Conservation (phyloP, 2,888 invertebrate genomes). For the Eilema depressum region DNA sequence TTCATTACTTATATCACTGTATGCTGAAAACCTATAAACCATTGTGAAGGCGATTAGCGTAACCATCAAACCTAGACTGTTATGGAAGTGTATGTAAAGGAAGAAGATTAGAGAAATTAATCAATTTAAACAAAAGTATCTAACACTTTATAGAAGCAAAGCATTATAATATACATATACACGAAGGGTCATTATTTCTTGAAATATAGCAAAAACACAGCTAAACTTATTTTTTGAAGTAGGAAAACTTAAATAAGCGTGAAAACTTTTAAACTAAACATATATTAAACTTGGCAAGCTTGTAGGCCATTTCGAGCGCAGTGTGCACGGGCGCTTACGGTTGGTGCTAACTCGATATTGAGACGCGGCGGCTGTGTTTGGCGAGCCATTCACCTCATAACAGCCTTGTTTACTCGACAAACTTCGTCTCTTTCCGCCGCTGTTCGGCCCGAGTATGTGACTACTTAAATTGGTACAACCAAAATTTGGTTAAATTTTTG, state of each 20-base stretch:
- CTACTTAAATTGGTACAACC: constrained; percentile 10
- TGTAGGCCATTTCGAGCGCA: constrained; percentile 5
- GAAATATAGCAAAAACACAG: no score
- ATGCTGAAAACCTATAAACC: not conserved
- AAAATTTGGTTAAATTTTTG: constrained; percentile 18
- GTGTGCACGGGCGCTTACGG: constrained; percentile 12
- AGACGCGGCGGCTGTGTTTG: constrained; percentile 25
- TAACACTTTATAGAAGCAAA: no score
- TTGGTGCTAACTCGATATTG: constrained; percentile 24
- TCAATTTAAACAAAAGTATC: no score
- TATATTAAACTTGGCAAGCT: not conserved
- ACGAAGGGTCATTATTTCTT: no score
- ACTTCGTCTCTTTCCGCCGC: constrained; percentile 30
- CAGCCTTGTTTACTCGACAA: constrained; percentile 33
- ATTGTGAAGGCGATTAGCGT: no score
- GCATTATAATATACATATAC: no score
- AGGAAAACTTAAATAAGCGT: not conserved
- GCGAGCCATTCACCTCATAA: constrained; percentile 33
- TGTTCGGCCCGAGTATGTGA: constrained; percentile 17
- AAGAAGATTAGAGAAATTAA: no score
- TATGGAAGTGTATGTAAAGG: no score
- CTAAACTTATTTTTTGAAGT: not conserved
- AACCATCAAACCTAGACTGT: no score
- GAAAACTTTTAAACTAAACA: not conserved
- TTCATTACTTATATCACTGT: not conserved